Base-by-base conservation (phyloP, 1,140 invertebrate species). In the Cotesia glomerata region DNA sequence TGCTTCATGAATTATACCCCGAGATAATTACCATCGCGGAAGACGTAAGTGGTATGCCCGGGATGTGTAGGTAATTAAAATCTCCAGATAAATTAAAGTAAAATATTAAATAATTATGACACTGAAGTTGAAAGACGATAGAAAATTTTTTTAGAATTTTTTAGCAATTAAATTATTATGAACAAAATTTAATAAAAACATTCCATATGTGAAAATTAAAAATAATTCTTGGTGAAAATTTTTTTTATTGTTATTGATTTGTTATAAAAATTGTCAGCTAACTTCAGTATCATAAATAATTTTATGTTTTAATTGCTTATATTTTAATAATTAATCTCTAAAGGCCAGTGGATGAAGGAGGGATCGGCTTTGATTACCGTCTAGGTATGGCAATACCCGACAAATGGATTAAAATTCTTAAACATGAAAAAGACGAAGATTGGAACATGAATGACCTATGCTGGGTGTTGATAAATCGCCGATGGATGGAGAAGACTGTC, bases 21-120 rank as follows among this genome's bases (percentile, higher is more conserved):
- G 90, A 96, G 72, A 90, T 93, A 4, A 91, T 97, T 32, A 99
- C 98, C 7, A 96, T 99, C 81, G 98, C 98, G 51, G 98, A 99
- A 92, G 98, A 99, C 89, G 98, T 99, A 0, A 98, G 96, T 62
- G 98, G 98, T 56, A 99, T 99, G 98, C 98, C 98, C 45, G 97
- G 91, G 9, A 88, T 97, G 16, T 99, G 98, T 84, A 90, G 98
- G 71, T 72, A 72, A 64, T 61, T 5, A 4, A 35, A 56, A 62
- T 35, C 16, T 67, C 26, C 52, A 59, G 68, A 49, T 13, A 59
- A 51, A 7, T 5, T 59, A n/a, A 13, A 56, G 7, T 56, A 16
- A 14, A 56, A 16, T 18, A 56, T 14, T 56, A 16, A 56, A 54
- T 64, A n/a, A 26, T 39, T n/a, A n/a, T n/a, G n/a, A n/a, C n/a